Evolutionary conservation across 2,113 vertebrate species (phyloP).

Genomic region (Calonectris borealis): DNA sequence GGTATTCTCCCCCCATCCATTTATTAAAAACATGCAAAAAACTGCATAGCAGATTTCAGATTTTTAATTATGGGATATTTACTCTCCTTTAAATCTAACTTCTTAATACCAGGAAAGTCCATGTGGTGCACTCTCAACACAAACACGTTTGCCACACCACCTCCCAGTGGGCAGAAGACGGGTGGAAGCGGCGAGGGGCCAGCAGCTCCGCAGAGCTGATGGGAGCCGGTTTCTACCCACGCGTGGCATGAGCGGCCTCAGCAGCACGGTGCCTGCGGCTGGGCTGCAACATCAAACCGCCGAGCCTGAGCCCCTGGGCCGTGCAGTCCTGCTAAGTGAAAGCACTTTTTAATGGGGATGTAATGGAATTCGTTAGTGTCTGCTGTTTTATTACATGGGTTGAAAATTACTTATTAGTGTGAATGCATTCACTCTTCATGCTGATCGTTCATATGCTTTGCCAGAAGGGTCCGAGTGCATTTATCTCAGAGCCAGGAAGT

Average conservation of each 20-base stretch:
- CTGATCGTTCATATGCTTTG: neutral
- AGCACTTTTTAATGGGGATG: neutral
- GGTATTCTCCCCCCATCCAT: neutral
- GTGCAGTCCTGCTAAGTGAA: neutral
- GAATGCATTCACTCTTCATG: neutral
- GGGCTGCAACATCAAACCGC: neutral
- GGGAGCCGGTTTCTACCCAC: neutral
- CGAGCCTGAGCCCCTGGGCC: neutral
- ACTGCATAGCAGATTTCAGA: neutral
- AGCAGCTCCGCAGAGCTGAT: neutral
- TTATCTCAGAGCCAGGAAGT: neutral
- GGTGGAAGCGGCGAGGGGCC: neutral
- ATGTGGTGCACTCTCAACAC: rapidly evolving
- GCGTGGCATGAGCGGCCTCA: rapidly evolving
- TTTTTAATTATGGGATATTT: neutral
- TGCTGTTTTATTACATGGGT: neutral
- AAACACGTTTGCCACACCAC: neutral
- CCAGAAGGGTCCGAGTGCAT: neutral
- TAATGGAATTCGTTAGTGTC: slow-evolving; percentile 30
- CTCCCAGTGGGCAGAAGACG: neutral
- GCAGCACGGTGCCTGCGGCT: neutral
- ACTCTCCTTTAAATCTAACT: neutral
- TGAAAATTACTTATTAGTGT: neutral
- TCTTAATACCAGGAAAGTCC: neutral
- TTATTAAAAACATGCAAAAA: neutral